Evolutionary conservation across 2,113 vertebrate genomes (phyloP), one percentile per base, ranked within the genome.

Genomic region (Rhinopomastus cyanomelas): DNA sequence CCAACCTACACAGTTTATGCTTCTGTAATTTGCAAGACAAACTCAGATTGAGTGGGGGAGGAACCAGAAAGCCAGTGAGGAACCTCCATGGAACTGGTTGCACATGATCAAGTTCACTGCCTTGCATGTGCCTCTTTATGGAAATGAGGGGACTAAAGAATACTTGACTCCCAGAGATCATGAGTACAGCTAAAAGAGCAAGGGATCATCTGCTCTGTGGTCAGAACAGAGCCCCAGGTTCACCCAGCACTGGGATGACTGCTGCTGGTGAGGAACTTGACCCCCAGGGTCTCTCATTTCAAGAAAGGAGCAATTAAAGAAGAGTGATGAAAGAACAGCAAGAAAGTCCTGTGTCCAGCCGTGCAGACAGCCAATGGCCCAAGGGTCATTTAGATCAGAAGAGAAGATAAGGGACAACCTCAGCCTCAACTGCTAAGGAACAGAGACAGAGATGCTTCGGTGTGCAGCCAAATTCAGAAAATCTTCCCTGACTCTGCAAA

Each of bases 111-210:
- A 51, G 6, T 34, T 19, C 42, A 36, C 20, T 27, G 49, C n/a
- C 22, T 67, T 18, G 23, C 6, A 0, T 2, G 37, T 4, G 5
- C 7, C 5, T 34, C 29, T 22, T 61, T 23, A 51, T n/a, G 26
- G 34, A 55, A 74, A 68, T 0, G 3, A 48, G 12, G n/a, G 16
- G 44, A 75, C 56, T 23, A 3, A 6, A 37, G 52, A 0, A 0
- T 32, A 19, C 44, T 25, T 23, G 48, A 36, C 8, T 14, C 23
- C 23, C 29, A 7, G 26, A 27, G 51, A 7, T 67, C 39, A n/a
- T 4, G 36, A 53, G 52, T 23, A 56, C 2, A 1, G 49, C 18
- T 18, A 9, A 49, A 73, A 52, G 39, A 67, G 14, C 62, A 39
- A 75, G 61, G 37, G 37, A 29, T 6, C n/a, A 12, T 42, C n/a